A percentile compares a stretch with the other conserved stretches of the same genome.
These are phyloP conservation scores for Cryptotermes secundus DNA, from an alignment of 1,140 invertebrate genomes.

Conservation along the genomic window DNA sequence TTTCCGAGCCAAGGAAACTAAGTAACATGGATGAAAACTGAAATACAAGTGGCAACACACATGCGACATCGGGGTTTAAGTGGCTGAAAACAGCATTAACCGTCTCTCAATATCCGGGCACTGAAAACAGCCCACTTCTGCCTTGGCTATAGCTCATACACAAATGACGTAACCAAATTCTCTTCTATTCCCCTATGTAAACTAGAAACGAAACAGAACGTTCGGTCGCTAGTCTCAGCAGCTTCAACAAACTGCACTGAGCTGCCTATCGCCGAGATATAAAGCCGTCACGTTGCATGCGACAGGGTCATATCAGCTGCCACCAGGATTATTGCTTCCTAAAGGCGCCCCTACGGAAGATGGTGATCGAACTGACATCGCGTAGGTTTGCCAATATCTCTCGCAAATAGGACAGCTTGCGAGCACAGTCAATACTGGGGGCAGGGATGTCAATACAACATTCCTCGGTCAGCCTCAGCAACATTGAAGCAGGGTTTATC, in stretches of 20 bases:
- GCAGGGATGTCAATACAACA: neutral
- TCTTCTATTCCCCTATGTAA: neutral
- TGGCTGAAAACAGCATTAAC: no score
- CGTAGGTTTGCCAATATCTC: neutral
- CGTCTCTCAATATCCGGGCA: no score
- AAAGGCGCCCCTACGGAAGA: neutral
- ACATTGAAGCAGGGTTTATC: neutral
- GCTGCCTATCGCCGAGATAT: neutral
- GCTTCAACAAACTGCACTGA: neutral
- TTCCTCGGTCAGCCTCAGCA: neutral
- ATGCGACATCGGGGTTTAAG: no score
- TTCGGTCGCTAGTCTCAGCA: neutral
- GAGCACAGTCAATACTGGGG: neutral
- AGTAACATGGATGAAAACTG: no score
- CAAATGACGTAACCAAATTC: neutral
- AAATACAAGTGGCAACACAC: no score
- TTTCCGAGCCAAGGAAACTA: no score
- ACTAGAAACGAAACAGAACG: neutral
- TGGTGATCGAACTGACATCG: constrained; percentile 4
- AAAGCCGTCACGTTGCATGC: neutral
- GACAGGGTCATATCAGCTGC: neutral
- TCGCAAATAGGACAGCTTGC: constrained; percentile 2
- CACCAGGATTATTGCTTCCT: constrained; percentile 7
- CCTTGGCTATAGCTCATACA: neutral
- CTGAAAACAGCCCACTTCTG: no score